phyloP scores from a whole-genome alignment of 92 coral and sea anemone species.

The Muricea muricata region DNA sequence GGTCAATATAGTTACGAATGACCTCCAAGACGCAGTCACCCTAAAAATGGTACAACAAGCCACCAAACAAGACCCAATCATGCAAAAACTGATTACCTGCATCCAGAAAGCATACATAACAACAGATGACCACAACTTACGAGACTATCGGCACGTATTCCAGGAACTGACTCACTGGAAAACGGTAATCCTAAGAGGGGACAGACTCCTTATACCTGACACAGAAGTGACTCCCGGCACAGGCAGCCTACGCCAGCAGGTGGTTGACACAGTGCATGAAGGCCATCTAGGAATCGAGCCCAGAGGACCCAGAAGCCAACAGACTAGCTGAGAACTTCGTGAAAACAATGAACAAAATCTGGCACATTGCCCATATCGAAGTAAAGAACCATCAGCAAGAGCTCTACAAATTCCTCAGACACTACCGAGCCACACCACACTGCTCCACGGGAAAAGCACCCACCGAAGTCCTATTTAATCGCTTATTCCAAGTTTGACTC shows the following conservation, averaged over 20 bases:
- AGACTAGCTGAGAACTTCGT: not conserved
- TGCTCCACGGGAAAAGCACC: not conserved
- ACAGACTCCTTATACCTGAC: constrained; percentile 11
- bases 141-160: constrained; percentile 31
- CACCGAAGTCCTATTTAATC: not conserved
- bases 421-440: not conserved
- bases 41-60: not conserved
- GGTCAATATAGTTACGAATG: constrained; percentile 24
- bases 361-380: not conserved
- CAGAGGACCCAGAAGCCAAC: constrained; percentile 7
- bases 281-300: not conserved
- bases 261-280: constrained; percentile 22
- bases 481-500: not conserved
- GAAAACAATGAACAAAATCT: not conserved
- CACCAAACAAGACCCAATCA: not conserved
- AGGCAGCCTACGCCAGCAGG: constrained; percentile 8
- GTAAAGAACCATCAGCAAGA: not conserved
- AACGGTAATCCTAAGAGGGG: constrained; percentile 25
- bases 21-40: constrained; percentile 29
- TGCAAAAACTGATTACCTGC: constrained; percentile 23
- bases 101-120: constrained; percentile 27
- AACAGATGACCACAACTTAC: not conserved
- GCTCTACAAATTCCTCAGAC: constrained; percentile 15
- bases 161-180: constrained; percentile 18
- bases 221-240: not conserved